Evolutionary conservation across 1,140 invertebrate genomes (phyloP).

Genomic region (Drosophila parvula): DNA sequence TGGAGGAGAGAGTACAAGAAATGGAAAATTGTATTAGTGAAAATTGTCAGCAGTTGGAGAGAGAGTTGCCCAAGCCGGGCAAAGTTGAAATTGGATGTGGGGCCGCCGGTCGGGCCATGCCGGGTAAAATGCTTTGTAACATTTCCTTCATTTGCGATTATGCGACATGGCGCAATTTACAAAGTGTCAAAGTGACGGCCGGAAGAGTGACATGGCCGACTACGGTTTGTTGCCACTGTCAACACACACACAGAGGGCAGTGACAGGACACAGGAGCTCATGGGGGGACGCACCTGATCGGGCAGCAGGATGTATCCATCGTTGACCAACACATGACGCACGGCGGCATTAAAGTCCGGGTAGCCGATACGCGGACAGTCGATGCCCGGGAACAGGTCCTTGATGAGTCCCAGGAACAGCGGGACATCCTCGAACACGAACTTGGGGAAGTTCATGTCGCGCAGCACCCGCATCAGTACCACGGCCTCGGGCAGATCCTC

Average conservation of each 20-base stretch:
- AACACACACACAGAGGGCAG: conserved; percentile 33
- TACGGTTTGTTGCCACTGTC: conserved; percentile 52
- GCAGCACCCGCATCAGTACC: conserved; percentile 93
- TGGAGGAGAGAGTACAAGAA: conserved; percentile 21
- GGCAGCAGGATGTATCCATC: conserved; percentile 90
- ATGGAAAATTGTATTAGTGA: conserved; percentile 73
- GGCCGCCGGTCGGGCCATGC: background rate
- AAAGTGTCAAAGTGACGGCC: conserved; percentile 79
- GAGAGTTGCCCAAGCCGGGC: background rate
- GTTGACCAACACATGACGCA: conserved; percentile 88
- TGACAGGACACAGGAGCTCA: conserved; percentile 51
- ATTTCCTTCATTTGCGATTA: conserved; percentile 80
- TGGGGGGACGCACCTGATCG: conserved; percentile 88
- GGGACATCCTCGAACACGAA: conserved; percentile 96
- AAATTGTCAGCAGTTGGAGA: conserved; percentile 53
- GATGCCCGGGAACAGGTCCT: conserved; percentile 94
- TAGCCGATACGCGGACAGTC: conserved; percentile 93
- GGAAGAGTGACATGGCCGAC: conserved; percentile 57
- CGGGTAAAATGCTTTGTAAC: conserved; percentile 76
- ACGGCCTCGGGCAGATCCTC: conserved; percentile 92
- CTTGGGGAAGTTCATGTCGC: conserved; percentile 96
- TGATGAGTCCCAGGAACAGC: conserved; percentile 93
- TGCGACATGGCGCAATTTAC: conserved; percentile 77
- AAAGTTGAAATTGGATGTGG: conserved; percentile 77
- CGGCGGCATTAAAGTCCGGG: conserved; percentile 92